Conservation (phyloP, 2,888 invertebrate species). For the Troides aeacus region DNA sequence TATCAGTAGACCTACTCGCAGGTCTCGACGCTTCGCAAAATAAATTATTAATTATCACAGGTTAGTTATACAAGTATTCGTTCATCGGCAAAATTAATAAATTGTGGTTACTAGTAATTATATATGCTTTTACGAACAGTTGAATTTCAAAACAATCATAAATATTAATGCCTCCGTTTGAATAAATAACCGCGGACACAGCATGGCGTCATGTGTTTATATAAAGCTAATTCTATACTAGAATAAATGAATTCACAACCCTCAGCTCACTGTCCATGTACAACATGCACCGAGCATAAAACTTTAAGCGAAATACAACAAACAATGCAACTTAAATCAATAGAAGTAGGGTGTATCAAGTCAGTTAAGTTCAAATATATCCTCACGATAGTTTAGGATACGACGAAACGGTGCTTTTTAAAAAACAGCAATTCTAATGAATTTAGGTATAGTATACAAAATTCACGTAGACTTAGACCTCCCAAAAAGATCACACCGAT, state of each 20-base stretch:
- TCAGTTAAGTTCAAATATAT: conserved; percentile 29
- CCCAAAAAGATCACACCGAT: too few species aligned
- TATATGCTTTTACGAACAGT: not conserved
- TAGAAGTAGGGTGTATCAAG: conserved; percentile 21
- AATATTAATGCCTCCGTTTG: not conserved
- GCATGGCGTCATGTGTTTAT: conserved; percentile 51
- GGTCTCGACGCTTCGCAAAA: too few species aligned
- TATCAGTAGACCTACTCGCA: too few species aligned
- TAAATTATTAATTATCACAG: too few species aligned
- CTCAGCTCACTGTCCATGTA: conserved; percentile 38
- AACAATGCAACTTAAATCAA: conserved; percentile 31
- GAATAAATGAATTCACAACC: conserved; percentile 66
- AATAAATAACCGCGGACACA: conserved; percentile 49
- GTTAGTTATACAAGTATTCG: too few species aligned
- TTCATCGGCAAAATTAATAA: not conserved
- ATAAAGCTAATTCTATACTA: conserved; percentile 47
- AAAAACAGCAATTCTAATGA: conserved; percentile 56
- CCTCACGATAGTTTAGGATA: conserved; percentile 33
- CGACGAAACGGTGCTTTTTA: conserved; percentile 45
- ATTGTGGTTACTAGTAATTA: not conserved
- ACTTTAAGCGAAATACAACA: conserved; percentile 37
- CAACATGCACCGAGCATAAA: conserved; percentile 51
- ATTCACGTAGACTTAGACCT: not conserved
- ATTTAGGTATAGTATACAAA: conserved; percentile 37
- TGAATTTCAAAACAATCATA: not conserved